Base-by-base conservation (phyloP, 2,797 vertebrate species). In the Graptemys geographica region DNA sequence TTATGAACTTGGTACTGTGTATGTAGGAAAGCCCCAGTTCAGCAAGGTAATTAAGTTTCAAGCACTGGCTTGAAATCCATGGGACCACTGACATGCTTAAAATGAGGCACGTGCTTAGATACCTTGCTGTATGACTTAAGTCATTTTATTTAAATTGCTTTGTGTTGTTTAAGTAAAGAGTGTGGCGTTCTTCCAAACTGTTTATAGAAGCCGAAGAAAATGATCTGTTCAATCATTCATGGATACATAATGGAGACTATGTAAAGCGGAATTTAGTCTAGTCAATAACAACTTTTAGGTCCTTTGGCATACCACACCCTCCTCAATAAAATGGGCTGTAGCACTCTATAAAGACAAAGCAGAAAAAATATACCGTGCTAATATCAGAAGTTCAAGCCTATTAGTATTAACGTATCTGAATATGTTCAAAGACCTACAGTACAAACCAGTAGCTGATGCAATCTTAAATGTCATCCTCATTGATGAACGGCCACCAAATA, bases 201-300 rank as follows among this genome's bases (percentile, higher is more conserved):
- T 10, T 5, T 51, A 55, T 33, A 83, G 3, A 79, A 72, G 25
- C 5, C 10, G 81, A 92, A 86, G 10, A 28, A 82, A 91, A 2
- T 2, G 0, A 25, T 1, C 1, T 0, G 1, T 0, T 16, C 23
- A 84, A 19, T 59, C 55, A 10, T 3, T 69, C 12, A 79, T 41
- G 80, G 84, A 62, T 33, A 52, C 69, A 41, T 78, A 41, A 51
- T 28, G 59, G 4, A 3, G 18, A 90, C 84, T 8, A 72, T 4
- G 4, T 53, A 78, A 89, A 31, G 27, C 8, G 13, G 44, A 72
- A 86, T 59, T n/a, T 83, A 41, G 65, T 37, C n/a, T 72, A 41
- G 23, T 89, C 55, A 49, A 28, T 7, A 47, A 25, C 56, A 21
- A 25, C 41, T 78, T 80, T 3, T 56, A 33, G 7, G 6, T 37